Conservation (phyloP, 2,797 vertebrate species). For the Myoxocephalus aenaeus region DNA sequence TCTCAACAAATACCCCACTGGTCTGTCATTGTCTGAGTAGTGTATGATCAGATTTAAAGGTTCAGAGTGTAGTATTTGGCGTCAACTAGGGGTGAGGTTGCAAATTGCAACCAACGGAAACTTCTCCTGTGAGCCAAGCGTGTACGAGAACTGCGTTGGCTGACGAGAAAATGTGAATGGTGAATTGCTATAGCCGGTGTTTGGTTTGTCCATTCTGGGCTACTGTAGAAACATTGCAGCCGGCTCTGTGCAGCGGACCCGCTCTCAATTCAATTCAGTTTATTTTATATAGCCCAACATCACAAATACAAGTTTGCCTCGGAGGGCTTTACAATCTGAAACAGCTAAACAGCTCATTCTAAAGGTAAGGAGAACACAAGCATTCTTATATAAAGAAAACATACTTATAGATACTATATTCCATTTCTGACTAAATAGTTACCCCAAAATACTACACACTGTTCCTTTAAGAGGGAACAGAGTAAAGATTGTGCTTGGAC, state of each 20-base stretch:
- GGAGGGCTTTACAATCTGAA: too few relatives aligned
- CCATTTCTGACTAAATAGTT: not conserved
- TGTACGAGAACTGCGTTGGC: too few relatives aligned
- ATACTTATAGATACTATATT: not conserved
- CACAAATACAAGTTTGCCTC: too few relatives aligned
- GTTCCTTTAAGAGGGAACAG: constrained; percentile 22
- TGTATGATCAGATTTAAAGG: constrained; percentile 13
- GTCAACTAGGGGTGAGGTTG: not conserved
- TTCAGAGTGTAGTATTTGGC: not conserved
- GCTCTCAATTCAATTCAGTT: too few relatives aligned
- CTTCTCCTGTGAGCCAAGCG: not conserved
- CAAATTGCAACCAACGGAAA: not conserved
- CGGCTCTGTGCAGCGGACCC: too few relatives aligned
- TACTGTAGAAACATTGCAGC: not conserved
- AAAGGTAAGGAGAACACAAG: not conserved
- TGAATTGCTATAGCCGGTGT: not conserved
- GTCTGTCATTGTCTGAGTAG: constrained; percentile 17
- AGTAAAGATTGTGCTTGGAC: constrained; percentile 6
- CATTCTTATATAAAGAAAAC: not conserved
- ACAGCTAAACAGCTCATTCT: not conserved
- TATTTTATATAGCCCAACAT: too few relatives aligned
- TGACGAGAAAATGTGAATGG: not conserved
- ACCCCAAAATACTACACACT: not conserved
- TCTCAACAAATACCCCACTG: constrained; percentile 27
- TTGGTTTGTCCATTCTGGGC: not conserved